Conservation (phyloP, 1,140 invertebrate genomes). For the Bicyclus anynana region DNA sequence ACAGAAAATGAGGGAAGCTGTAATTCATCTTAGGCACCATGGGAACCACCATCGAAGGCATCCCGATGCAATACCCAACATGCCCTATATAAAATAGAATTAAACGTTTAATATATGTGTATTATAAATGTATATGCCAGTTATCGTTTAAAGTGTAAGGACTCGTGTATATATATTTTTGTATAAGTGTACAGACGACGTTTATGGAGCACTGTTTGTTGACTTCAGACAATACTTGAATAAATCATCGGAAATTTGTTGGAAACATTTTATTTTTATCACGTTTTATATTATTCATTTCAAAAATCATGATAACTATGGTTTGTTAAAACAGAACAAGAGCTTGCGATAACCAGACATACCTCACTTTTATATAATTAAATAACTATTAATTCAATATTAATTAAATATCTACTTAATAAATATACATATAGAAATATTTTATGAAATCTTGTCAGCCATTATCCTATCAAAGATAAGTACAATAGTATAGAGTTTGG, state of each 20-base stretch:
- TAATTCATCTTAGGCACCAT: constrained; percentile 65
- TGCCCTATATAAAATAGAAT: constrained; percentile 57
- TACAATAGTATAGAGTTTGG: too few species aligned
- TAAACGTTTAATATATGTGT: constrained; percentile 28
- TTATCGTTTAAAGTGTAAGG: constrained; percentile 39
- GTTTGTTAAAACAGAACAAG: too few species aligned
- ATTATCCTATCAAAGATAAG: too few species aligned
- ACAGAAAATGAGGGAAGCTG: constrained; percentile 60
- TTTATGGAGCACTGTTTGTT: constrained; percentile 54
- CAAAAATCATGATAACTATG: too few species aligned
- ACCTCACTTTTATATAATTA: too few species aligned
- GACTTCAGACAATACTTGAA: constrained; percentile 69
- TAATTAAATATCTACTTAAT: too few species aligned
- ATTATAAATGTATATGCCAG: constrained; percentile 28
- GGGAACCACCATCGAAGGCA: constrained; percentile 57
- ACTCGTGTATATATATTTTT: constrained; percentile 63
- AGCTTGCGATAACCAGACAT: too few species aligned
- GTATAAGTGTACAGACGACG: constrained; percentile 56
- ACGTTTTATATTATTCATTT: too few species aligned
- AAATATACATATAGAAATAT: too few species aligned
- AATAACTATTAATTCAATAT: too few species aligned
- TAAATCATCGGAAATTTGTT: constrained; percentile 50
- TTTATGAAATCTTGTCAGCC: too few species aligned
- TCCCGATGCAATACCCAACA: constrained; percentile 46
- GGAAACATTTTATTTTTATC: constrained; percentile 40